phyloP scores from a whole-genome alignment of 2,113 vertebrate genomes.

The Rattus norvegicus region GRCr8 NC_086021.1:124300501-124301000 shows the following conservation, averaged over 20 bases:
- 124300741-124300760: too few species aligned
- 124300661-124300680: background rate
- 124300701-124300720: too few species aligned
- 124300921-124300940: background rate
- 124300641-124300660: background rate
- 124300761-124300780: background rate
- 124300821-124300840: background rate
- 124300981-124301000: conserved; percentile 12
- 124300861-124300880: background rate
- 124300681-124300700: background rate
- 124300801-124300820: background rate
- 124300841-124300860: background rate
- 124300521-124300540: background rate
- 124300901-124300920: background rate
- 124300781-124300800: conserved; percentile 14
- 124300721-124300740: too few species aligned
- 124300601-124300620: background rate
- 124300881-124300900: conserved; percentile 6
- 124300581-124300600: background rate
- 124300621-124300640: background rate
- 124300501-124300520: conserved; percentile 23
- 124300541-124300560: conserved; percentile 23
- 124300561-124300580: background rate
- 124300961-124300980: background rate
- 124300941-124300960: conserved; percentile 27